A percentile compares a stretch with the other conserved stretches of the same genome.
Evolutionary conservation across 2,797 vertebrate genomes (phyloP).

Genomic region (Carcharodon carcharias): DNA sequence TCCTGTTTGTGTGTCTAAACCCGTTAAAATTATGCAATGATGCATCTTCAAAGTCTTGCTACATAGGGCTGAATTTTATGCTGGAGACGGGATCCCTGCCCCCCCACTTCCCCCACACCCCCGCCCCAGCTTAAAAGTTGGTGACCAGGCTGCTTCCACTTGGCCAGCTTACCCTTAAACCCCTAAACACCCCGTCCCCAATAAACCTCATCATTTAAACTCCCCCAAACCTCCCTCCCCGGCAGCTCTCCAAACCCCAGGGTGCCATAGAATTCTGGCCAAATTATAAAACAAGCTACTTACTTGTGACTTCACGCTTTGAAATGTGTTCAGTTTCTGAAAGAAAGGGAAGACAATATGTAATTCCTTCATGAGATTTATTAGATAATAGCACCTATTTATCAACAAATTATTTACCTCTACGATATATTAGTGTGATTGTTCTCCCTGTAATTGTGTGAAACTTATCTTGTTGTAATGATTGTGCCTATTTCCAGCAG

Average conservation of each 20-base stretch:
- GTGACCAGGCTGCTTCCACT: background rate
- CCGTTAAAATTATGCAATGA: background rate
- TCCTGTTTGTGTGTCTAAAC: background rate
- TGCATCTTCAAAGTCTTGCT: background rate
- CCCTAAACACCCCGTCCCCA: too few relatives aligned
- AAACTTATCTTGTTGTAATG: background rate
- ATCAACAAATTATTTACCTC: background rate
- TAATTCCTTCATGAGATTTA: background rate
- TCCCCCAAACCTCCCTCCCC: background rate
- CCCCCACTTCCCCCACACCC: too few relatives aligned
- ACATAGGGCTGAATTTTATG: background rate
- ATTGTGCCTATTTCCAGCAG: background rate
- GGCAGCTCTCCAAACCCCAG: background rate
- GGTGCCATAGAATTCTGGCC: background rate
- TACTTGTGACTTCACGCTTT: constrained; percentile 26
- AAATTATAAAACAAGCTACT: background rate
- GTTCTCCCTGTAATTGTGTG: background rate
- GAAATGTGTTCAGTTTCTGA: background rate
- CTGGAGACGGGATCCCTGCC: too few relatives aligned
- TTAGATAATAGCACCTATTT: background rate
- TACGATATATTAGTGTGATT: background rate
- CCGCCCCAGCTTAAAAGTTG: background rate
- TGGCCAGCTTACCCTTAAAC: too few relatives aligned
- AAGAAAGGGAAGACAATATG: background rate
- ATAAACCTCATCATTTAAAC: too few relatives aligned